Percentiles rank a stretch among this genome's conserved stretches.
These are phyloP conservation scores for Polydesmus complanatus DNA, from an alignment of 2,888 invertebrate species.

Conservation along the genomic window DNA sequence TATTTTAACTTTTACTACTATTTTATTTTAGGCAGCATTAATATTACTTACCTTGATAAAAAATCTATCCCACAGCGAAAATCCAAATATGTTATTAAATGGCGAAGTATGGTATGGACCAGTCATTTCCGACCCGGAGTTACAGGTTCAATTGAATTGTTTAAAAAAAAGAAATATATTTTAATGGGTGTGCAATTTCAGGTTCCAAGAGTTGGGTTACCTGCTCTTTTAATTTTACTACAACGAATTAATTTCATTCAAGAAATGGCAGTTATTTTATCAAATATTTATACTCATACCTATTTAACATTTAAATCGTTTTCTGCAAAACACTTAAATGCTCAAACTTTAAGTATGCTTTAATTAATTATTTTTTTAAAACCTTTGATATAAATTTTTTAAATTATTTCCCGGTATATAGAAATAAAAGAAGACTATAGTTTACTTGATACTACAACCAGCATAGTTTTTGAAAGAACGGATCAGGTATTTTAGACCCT, in stretches of 20 bases:
- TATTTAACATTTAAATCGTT: background rate
- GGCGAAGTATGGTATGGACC: background rate
- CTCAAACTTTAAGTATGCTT: background rate
- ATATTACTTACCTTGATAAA: too few relatives aligned
- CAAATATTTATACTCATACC: background rate
- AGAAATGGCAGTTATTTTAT: slow-evolving; percentile 6
- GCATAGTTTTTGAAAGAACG: too few relatives aligned
- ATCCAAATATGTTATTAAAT: too few relatives aligned
- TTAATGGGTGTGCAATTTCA: background rate
- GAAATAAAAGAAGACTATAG: background rate
- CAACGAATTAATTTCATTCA: slow-evolving; percentile 13
- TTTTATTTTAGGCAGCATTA: too few relatives aligned
- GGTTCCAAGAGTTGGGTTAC: slow-evolving; percentile 6
- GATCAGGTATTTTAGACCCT: too few relatives aligned
- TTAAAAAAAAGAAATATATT: background rate
- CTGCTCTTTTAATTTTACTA: slow-evolving; percentile 11
- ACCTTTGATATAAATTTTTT: background rate
- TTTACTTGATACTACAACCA: background rate
- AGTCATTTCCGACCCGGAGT: background rate
- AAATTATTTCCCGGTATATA: background rate
- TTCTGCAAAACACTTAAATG: background rate
- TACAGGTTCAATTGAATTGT: background rate
- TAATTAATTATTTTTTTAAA: too few relatives aligned
- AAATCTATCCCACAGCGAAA: too few relatives aligned
- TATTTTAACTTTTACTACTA: too few relatives aligned